Percentiles rank a stretch among this genome's conserved stretches.
Evolutionary conservation across 2,888 invertebrate species (phyloP).

Genomic region (Drosophila paranaensis): DNA sequence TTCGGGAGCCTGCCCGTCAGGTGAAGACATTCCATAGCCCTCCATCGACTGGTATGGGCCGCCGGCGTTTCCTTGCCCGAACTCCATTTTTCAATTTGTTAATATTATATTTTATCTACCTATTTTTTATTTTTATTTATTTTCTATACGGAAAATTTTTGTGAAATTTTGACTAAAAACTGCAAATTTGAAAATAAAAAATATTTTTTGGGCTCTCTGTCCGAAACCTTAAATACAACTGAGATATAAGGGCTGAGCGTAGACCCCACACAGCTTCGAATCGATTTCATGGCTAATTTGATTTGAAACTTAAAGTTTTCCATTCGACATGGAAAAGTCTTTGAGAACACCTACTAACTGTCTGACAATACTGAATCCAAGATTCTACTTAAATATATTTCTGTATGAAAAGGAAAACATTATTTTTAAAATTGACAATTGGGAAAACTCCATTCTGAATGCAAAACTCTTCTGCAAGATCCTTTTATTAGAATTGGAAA

Average conservation of each 20-base stretch:
- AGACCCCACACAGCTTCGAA: neutral
- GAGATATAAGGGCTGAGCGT: neutral
- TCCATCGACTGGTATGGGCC: constrained; percentile 48
- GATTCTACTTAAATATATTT: no score
- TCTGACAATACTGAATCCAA: no score
- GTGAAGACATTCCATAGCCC: constrained; percentile 50
- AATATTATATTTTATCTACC: neutral
- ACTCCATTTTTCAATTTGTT: constrained; percentile 47
- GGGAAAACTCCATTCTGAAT: no score
- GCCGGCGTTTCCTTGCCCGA: constrained; percentile 41
- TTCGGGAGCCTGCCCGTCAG: constrained; percentile 58
- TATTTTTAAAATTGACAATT: no score
- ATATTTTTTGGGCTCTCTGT: constrained; percentile 21
- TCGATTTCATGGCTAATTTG: constrained; percentile 32
- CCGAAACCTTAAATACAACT: constrained; percentile 56
- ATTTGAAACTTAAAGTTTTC: constrained; percentile 7
- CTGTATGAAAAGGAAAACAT: no score
- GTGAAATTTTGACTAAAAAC: constrained; percentile 1
- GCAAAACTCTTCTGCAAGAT: no score
- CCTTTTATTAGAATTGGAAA: neutral
- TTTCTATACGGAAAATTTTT: constrained; percentile 24
- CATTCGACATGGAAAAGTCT: no score
- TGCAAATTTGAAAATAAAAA: constrained; percentile 2
- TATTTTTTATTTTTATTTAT: neutral
- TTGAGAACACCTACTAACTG: no score